Evolutionary conservation across 53 echinoderm and acorn worm genomes (phyloP).

Genomic region (Patiria pectinifera): DNA sequence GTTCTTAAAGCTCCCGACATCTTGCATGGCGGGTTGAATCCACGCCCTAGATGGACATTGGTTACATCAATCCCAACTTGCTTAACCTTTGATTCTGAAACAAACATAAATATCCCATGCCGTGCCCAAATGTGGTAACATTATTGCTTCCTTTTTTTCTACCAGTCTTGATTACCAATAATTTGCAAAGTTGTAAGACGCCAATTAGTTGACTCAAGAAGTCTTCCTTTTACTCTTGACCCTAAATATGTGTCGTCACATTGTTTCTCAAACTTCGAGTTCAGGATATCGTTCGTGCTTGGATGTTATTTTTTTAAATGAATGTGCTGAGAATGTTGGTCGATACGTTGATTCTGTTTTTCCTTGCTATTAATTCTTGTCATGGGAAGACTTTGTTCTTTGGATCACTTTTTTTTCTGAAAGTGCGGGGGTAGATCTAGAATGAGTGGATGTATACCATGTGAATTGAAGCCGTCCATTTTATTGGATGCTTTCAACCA

Average conservation of each 20-base stretch:
- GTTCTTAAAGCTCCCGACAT: not conserved
- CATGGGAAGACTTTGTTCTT: not conserved
- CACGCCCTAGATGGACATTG: not conserved
- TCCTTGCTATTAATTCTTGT: not conserved
- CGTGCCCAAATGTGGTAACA: too few relatives aligned
- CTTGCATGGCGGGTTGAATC: not conserved
- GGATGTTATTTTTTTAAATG: too few relatives aligned
- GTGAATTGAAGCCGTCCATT: conserved; percentile 10
- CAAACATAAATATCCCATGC: not conserved
- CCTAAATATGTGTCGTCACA: too few relatives aligned
- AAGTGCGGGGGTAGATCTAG: not conserved
- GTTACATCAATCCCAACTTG: not conserved
- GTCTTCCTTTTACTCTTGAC: too few relatives aligned
- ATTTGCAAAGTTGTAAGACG: too few relatives aligned
- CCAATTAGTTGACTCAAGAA: too few relatives aligned
- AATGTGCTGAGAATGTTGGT: too few relatives aligned
- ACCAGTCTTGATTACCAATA: too few relatives aligned
- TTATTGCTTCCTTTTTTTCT: too few relatives aligned
- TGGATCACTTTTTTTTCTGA: not conserved
- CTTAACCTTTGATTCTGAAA: not conserved
- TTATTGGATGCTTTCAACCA: not conserved
- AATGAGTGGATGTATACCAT: not conserved
- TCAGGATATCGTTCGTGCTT: too few relatives aligned
- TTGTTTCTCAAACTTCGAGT: too few relatives aligned
- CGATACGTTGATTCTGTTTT: too few relatives aligned